These are phyloP conservation scores for Phyto melanocephala DNA, from an alignment of 2,888 invertebrate genomes.

Conservation along the genomic window DNA sequence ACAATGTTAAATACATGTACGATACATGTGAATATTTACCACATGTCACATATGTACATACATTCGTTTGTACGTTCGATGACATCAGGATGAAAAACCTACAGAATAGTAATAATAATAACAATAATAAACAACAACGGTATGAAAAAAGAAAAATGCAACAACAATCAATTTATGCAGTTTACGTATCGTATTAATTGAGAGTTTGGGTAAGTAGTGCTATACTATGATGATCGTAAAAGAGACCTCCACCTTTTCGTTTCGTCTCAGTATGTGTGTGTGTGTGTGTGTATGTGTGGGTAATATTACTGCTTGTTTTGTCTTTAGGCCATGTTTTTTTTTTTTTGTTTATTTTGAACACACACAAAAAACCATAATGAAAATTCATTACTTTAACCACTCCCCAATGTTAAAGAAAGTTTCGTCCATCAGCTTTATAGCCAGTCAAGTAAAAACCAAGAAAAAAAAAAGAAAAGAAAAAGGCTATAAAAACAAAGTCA, in stretches of 20 bases:
- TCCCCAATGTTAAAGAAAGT: constrained; percentile 55
- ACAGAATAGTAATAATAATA: constrained; percentile 47
- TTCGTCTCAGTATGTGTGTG: background rate
- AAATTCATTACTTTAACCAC: constrained; percentile 64
- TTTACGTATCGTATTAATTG: background rate
- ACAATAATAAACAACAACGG: constrained; percentile 35
- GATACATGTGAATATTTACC: constrained; percentile 23
- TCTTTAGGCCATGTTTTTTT: constrained; percentile 58
- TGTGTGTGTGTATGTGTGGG: background rate
- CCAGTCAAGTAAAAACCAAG: background rate
- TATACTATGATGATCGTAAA: background rate
- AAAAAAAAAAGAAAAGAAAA: background rate
- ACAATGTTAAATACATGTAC: constrained; percentile 37
- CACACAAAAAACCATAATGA: constrained; percentile 55
- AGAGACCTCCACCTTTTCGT: background rate
- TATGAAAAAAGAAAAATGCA: background rate
- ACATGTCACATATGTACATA: constrained; percentile 16
- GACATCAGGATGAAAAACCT: constrained; percentile 43
- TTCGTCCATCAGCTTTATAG: constrained; percentile 12
- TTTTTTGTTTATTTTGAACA: constrained; percentile 18
- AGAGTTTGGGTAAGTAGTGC: background rate
- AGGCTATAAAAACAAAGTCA: constrained; percentile 31
- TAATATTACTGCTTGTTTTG: constrained; percentile 43
- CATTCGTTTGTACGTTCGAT: background rate
- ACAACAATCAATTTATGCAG: constrained; percentile 52